Base-by-base conservation (phyloP, 2,113 vertebrate species). In the Hippopotamus amphibius region DNA sequence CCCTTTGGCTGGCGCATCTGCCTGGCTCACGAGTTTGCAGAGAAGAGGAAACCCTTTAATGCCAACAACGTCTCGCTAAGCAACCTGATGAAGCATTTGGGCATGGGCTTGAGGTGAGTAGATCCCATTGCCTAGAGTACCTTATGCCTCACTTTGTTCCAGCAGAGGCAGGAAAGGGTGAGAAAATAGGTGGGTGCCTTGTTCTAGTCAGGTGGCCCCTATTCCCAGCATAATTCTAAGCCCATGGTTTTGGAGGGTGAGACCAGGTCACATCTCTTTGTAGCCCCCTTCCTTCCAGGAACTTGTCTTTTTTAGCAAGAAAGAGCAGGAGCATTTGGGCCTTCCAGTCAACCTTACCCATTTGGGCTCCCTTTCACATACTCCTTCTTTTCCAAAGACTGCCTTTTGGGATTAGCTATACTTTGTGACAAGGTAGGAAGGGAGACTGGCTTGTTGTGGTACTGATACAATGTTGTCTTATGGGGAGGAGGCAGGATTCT, bases 1-100 rank as follows among this genome's bases (percentile, higher is more conserved):
- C 72, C 90, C 30, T 99, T 99, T 61, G 99, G 99, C 2, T 99
- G 99, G 99, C 98, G 99, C 6, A 99, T 99, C 95, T 99, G 99
- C 95, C 97, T 99, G 97, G 99, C 99, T 0, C 99, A 99, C 9
- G 99, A 99, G 95, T 99, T 99, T 98, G 98, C 98, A 93, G 99
- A 99, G 98, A 99, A 99, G 98, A 98, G 99, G 89, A 99, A 99
- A 95, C 99, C 99, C 12, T 99, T 99, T 95, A 98, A 99, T 28
- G 99, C 99, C 16, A 98, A 98, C 81, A 98, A 99, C 72, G 97
- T 99, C 76, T 99, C 99, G 0, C 84, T 99, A 80, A 98, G 98
- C 81, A 98, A 99, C 53, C 55, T 99, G 93, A 63, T 99, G 86
- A 98, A 99, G 74, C 99, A 99, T 93, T 1, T 99, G 7, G 99